Evolutionary conservation across 2,888 invertebrate species (phyloP), one percentile per base, ranked within the genome.

Genomic region (Zygothrica quintamaculata): DNA sequence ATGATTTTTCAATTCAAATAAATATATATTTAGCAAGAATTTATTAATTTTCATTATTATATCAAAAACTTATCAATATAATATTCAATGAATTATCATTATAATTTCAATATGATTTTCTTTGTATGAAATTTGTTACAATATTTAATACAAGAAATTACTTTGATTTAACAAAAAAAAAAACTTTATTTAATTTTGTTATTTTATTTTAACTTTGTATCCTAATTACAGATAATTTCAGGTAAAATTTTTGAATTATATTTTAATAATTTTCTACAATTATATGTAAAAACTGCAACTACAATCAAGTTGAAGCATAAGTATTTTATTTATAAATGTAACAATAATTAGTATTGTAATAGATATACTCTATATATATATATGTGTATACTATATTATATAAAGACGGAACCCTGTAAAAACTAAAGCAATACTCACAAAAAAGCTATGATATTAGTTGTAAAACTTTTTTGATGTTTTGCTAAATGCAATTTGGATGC

Each of bases 381-480:
- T 33, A n/a, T n/a, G n/a, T n/a, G n/a, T n/a, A n/a, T n/a, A n/a
- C n/a, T n/a, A n/a, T n/a, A 68, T 56, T 60, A 48, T 43, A 18
- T 74, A 66, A 33, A 58, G 55, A 56, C 8, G 56, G 65, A 85
- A 76, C 82, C 79, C 81, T 88, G 88, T 88, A 88, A 77, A 89
- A 88, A 87, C 75, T 57, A 70, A 88, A 86, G 84, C 84, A 88
- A 88, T 87, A 88, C 88, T 88, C 88, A 88, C 88, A 89, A 88
- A 88, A 88, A 89, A 88, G 89, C 88, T 88, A 88, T 88, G 88
- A 88, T 88, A 88, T 85, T 88, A 88, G 88, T 73, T 76, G 76
- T 78, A 77, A 84, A 77, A 73, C 66, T 33, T 59, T 58, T 70
- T 48, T 39, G 39, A 65, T 43, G 46, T 33, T 48, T 34, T 58